Base-by-base conservation (phyloP, 2,113 vertebrate genomes). In the Passer domesticus region DNA sequence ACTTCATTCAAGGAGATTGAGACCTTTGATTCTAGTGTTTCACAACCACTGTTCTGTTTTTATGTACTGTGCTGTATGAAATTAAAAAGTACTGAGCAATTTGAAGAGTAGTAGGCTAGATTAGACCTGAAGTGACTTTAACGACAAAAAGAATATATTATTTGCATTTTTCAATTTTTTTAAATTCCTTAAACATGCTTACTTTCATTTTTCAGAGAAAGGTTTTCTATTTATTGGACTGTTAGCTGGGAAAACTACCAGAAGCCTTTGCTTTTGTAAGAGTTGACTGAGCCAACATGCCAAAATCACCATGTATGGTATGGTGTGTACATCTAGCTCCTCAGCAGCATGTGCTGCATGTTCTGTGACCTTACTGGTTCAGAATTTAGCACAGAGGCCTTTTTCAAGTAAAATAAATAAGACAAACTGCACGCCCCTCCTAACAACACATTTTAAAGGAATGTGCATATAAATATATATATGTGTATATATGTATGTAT, bases 371-470 rank as follows among this genome's bases (percentile, higher is more conserved):
- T 95, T 93, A 90, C 7, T 58, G 23, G 28, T 69, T 83, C 79
- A 89, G 79, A 84, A 93, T 93, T 94, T 50, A 92, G 18, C 39
- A 92, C 53, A 77, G 37, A 83, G 60, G 25, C 19, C 46, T 77
- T 92, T 95, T 92, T 88, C 55, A 89, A 79, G 56, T 81, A 74
- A 92, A 76, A 86, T 62, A 90, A 92, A 78, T 63, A 91, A 41
- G 47, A 35, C 14, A 47, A 69, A 64, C 9, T 66, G 33, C 6
- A 46, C 3, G 17, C 30, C 6, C 30, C 17, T 88, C 27, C 19
- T 63, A 87, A 67, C 18, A 90, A 52, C 60, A 69, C 15, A 55
- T 11, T 89, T 91, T 20, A 83, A 83, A 82, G 25, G 37, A 91
- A 88, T 46, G 50, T 76, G 17, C 6, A 7, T 20, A 18, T 39